A percentile compares a stretch with the other conserved stretches of the same genome.
Conservation (phyloP, 2,113 vertebrate genomes). For the Pseudorasbora parva region DNA sequence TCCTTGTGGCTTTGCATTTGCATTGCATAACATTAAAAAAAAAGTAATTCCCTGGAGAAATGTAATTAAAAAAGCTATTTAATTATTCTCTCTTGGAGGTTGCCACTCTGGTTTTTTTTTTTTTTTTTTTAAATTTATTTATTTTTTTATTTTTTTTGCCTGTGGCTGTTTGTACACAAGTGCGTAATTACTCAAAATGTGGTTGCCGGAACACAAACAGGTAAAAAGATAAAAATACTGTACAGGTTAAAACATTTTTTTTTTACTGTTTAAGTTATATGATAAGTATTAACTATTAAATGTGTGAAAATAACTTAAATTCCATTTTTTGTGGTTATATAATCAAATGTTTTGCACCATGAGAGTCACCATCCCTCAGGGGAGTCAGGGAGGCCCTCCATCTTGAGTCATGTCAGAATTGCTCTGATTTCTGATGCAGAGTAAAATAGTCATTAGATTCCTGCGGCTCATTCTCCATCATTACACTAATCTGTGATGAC, state of each 20-base stretch:
- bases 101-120: neutral
- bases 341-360: neutral
- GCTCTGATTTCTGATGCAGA: neutral
- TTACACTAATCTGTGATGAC: neutral
- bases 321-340: neutral
- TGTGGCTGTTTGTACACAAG: neutral
- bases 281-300: too few relatives aligned
- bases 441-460: neutral
- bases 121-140: too few relatives aligned
- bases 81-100: neutral
- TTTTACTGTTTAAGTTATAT: neutral
- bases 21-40: neutral
- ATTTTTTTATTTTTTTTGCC: too few relatives aligned
- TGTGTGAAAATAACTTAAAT: neutral
- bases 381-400: constrained; percentile 2
- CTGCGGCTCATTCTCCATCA: neutral
- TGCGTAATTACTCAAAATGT: neutral
- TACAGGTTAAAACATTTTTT: neutral
- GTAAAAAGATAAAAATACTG: neutral
- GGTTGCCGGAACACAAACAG: neutral
- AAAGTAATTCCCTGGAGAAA: too few relatives aligned
- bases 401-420: neutral
- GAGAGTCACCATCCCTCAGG: neutral
- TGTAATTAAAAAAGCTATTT: neutral
- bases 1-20: neutral